Evolutionary conservation across 2,888 invertebrate genomes (phyloP).

Genomic region (Drosophila emarginata): DNA sequence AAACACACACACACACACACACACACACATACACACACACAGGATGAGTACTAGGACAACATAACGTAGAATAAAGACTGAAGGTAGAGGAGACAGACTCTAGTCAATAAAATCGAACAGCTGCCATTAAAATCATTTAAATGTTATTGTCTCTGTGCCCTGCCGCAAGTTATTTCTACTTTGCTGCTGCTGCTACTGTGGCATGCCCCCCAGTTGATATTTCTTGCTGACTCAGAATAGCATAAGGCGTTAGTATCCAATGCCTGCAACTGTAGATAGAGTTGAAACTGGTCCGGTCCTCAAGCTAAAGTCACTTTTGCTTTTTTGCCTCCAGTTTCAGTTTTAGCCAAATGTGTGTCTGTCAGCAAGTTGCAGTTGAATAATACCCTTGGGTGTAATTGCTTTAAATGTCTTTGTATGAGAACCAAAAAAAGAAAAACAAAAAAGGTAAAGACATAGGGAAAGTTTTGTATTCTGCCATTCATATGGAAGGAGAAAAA

Average conservation of each 20-base stretch:
- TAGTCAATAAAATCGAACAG: conserved; percentile 78
- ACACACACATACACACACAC: background rate
- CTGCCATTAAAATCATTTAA: conserved; percentile 78
- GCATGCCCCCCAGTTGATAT: conserved; percentile 23
- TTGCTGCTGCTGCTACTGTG: conserved; percentile 67
- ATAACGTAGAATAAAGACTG: background rate
- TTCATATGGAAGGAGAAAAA: no score
- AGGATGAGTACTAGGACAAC: conserved; percentile 9
- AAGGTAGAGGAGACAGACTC: conserved; percentile 22
- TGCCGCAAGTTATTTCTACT: conserved; percentile 72
- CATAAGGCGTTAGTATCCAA: conserved; percentile 1
- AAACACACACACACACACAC: conserved; percentile 2
- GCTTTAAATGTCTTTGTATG: conserved; percentile 77
- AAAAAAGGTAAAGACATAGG: conserved; percentile 36
- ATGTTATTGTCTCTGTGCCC: conserved; percentile 68
- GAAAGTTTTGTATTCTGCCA: conserved; percentile 30
- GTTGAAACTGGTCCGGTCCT: conserved; percentile 23
- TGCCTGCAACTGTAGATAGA: conserved; percentile 18
- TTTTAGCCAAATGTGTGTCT: conserved; percentile 59
- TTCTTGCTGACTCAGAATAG: conserved; percentile 66
- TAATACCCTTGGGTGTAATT: conserved; percentile 73
- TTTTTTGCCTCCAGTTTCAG: conserved; percentile 40
- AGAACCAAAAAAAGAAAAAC: conserved; percentile 52
- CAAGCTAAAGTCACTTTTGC: conserved; percentile 61
- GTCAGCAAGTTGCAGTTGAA: conserved; percentile 75